phyloP scores from a whole-genome alignment of 2,797 vertebrate genomes.

The Falco peregrinus region DNA sequence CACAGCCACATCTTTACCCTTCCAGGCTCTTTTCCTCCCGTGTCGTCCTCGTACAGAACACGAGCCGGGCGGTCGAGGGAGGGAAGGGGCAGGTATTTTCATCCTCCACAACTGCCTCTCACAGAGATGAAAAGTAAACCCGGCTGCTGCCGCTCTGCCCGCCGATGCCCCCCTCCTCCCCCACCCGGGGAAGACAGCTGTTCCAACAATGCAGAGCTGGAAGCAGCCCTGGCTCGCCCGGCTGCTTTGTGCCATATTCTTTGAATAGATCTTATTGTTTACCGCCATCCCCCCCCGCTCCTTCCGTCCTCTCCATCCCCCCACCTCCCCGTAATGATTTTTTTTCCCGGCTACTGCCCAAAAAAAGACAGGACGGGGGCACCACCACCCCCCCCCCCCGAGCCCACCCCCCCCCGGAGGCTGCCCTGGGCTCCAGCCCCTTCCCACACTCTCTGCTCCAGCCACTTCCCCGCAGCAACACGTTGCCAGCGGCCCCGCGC shows the following conservation, averaged over 20 bases:
- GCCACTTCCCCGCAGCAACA: not conserved
- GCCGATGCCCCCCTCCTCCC: not conserved
- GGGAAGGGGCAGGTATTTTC: not conserved
- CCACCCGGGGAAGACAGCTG: not conserved
- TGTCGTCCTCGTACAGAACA: accelerated
- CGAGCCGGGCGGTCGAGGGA: not conserved
- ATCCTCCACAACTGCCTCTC: not conserved
- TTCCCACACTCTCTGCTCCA: not conserved
- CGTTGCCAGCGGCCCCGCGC: not conserved
- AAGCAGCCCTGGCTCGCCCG: not conserved
- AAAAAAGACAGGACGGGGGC: not conserved
- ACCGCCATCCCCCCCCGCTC: not conserved
- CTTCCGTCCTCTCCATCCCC: constrained; percentile 1
- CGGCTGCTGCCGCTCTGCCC: not conserved
- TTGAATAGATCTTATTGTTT: constrained; percentile 64
- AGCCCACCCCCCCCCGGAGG: not conserved
- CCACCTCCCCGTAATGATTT: not conserved
- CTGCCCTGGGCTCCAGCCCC: not conserved
- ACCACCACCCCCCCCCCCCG: too few species aligned
- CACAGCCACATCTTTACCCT: not conserved
- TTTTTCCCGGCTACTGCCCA: not conserved
- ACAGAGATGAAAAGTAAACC: not conserved
- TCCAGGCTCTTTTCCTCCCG: not conserved
- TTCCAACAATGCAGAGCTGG: constrained; percentile 31
- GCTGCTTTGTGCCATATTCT: constrained; percentile 38